Percentiles rank a stretch among this genome's conserved stretches.
Conservation (phyloP, 2,797 vertebrate genomes). For the Hyperoplus lanceolatus region DNA sequence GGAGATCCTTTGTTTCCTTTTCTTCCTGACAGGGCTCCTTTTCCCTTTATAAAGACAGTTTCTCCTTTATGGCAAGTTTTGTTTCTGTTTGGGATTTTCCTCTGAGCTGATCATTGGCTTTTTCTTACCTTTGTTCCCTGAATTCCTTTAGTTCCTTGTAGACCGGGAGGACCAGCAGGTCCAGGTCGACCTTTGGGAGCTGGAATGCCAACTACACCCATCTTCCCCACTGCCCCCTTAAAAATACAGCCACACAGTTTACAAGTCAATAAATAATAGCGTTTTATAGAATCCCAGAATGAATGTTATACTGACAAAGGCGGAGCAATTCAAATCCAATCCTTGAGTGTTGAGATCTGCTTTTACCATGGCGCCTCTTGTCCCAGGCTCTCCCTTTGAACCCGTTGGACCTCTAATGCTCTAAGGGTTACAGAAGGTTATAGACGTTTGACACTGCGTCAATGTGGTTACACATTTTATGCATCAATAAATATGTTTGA, state of each 20-base stretch:
- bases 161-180: conserved; percentile 73
- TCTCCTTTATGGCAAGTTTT: background rate
- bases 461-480: conserved; percentile 8
- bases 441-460: conserved; percentile 3
- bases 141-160: conserved; percentile 73
- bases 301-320: background rate
- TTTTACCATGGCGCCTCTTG: conserved; percentile 74
- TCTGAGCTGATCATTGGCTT: background rate
- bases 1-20: conserved; percentile 76
- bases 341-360: background rate
- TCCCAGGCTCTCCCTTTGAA: conserved; percentile 75
- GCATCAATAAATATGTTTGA: conserved; percentile 8
- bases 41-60: conserved; percentile 72
- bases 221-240: conserved; percentile 68
- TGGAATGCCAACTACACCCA: conserved; percentile 64
- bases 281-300: too few relatives aligned
- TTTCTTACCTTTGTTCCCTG: conserved; percentile 75
- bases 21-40: conserved; percentile 55
- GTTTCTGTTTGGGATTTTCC: background rate
- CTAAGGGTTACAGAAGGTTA: conserved; percentile 57
- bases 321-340: background rate
- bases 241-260: conserved; percentile 4
- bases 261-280: background rate
- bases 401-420: conserved; percentile 73
- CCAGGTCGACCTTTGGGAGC: conserved; percentile 81